Conservation (phyloP, 2,113 vertebrate species). For the Lontra canadensis region DNA sequence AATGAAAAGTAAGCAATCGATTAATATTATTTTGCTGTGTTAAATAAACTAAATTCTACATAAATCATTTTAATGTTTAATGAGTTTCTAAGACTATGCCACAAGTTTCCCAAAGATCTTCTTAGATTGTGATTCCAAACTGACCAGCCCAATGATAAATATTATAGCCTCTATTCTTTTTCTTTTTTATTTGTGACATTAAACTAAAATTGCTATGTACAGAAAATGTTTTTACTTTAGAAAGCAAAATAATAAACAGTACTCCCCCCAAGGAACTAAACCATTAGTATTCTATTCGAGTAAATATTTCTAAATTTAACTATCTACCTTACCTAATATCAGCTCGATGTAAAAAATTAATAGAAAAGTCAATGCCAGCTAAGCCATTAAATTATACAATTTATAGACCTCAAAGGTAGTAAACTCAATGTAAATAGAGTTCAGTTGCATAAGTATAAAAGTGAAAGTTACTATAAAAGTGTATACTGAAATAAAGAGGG, state of each 20-base stretch:
- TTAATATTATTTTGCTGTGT: not conserved
- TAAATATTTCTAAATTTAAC: slow-evolving; percentile 49
- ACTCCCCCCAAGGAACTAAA: not conserved
- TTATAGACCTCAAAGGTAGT: not conserved
- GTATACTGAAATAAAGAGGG: not conserved
- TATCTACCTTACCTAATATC: not conserved
- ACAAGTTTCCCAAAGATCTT: slow-evolving; percentile 8
- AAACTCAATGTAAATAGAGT: not conserved
- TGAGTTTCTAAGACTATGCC: slow-evolving; percentile 18
- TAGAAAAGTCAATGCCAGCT: slow-evolving; percentile 8
- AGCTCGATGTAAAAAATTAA: slow-evolving; percentile 20
- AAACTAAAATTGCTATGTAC: not conserved
- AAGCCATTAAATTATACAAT: not conserved
- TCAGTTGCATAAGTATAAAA: not conserved
- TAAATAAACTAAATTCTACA: slow-evolving; percentile 15
- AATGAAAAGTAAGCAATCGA: slow-evolving; percentile 14
- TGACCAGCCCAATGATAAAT: slow-evolving; percentile 7
- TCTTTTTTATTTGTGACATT: not conserved
- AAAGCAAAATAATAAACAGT: slow-evolving; percentile 36
- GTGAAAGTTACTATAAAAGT: not conserved
- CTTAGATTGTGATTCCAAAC: not conserved
- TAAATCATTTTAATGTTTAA: not conserved
- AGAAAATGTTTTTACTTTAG: slow-evolving; percentile 8
- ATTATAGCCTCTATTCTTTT: not conserved
- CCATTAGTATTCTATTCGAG: slow-evolving; percentile 8